Base-by-base conservation (phyloP, 2,113 vertebrate species). In the Odocoileus virginianus region DNA sequence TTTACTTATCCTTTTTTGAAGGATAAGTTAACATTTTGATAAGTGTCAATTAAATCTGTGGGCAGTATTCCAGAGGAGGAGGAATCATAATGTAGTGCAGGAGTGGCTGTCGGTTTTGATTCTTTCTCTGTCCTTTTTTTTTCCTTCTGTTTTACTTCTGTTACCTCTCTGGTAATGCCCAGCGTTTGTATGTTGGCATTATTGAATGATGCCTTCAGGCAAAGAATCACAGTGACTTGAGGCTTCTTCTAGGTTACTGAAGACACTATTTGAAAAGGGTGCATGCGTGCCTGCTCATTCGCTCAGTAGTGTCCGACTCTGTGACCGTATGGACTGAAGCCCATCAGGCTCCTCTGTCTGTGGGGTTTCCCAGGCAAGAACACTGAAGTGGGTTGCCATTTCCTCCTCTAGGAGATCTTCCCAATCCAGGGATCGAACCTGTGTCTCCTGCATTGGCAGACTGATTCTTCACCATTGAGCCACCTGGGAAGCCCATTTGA, bases 1-100 rank as follows among this genome's bases (percentile, higher is more conserved):
- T 96, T 93, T 67, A 57, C 19, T 88, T 95, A 28, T 45, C 21
- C 13, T 58, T 85, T 83, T 50, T 30, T 43, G 60, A 81, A 19
- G n/a, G n/a, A 71, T 97, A 87, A 28, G 79, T 92, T 94, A 71
- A 92, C 50, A 94, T 47, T n/a, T 91, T 81, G 23, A 7, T 81
- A 33, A 93, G 60, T 89, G 83, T 79, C 79, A 6, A 2, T 91
- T 81, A 81, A 40, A 82, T 67, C 17, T 40, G 30, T 92, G 47
- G 52, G 33, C 36, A 86, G 50, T 19, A 30, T 94, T 95, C 67
- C 87, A 87, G 40, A 89, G 50, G n/a, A 85, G 52, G 40, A 90
- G 43, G 52, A 33, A 36, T 89, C 43, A 13, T 76, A 40, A 40
- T 79, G 13, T 79, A 60, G 33, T 57, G 11, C 5, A 60, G 10